phyloP scores from a whole-genome alignment of 2,888 invertebrate species.

The Phlogophora meticulosa region DNA sequence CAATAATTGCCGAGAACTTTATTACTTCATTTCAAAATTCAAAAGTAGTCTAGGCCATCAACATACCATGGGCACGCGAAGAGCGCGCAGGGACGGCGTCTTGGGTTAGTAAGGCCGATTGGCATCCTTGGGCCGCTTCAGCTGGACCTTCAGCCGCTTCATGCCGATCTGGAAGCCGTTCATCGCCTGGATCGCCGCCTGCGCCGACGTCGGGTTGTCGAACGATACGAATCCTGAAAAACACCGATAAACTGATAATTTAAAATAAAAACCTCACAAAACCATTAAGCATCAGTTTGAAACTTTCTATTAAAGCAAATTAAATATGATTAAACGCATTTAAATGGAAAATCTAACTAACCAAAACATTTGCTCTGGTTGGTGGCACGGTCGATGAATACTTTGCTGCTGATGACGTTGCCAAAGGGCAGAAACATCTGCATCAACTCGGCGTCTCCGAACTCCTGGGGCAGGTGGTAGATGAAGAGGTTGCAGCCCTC shows the following conservation, averaged over 20 bases:
- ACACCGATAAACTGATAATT: neutral
- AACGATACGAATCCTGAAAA: conserved; percentile 99
- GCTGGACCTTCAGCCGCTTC: conserved; percentile 99
- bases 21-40: no score
- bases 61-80: conserved; percentile 78
- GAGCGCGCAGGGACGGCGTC: conserved; percentile 91
- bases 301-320: no score
- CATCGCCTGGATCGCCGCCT: conserved; percentile 99
- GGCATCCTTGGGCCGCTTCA: conserved; percentile 99
- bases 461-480: conserved; percentile 99
- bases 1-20: no score
- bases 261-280: neutral
- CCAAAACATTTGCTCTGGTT: conserved; percentile 99
- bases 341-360: conserved; percentile 89
- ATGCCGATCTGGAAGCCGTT: conserved; percentile 99
- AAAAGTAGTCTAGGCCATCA: neutral
- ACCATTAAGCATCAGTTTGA: neutral
- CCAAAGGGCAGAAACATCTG: conserved; percentile 99
- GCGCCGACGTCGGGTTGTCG: conserved; percentile 99
- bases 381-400: conserved; percentile 99
- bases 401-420: conserved; percentile 99
- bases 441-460: conserved; percentile 99
- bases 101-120: conserved; percentile 98
- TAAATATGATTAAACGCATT: neutral
- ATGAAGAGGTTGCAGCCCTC: conserved; percentile 99